phyloP scores from a whole-genome alignment of 1,140 invertebrate genomes.

The Cyphomyrmex costatus region DNA sequence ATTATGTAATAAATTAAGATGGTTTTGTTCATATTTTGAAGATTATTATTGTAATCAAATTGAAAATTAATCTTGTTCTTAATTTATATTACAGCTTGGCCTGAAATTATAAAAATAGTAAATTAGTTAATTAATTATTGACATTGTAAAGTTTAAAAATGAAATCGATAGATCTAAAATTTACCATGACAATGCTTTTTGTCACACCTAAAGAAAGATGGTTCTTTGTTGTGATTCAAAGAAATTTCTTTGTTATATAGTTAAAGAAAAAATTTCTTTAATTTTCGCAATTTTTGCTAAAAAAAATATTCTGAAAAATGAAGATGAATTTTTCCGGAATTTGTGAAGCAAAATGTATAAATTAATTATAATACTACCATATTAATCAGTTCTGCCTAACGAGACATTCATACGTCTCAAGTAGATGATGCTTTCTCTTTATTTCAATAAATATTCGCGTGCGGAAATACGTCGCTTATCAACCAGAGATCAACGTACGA shows the following conservation, averaged over 20 bases:
- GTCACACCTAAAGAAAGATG: no score
- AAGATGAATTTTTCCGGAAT: neutral
- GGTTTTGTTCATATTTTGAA: neutral
- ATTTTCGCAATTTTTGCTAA: neutral
- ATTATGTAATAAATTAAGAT: neutral
- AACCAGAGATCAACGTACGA: neutral
- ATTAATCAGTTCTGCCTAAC: neutral
- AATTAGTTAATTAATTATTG: neutral
- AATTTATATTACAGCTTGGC: neutral
- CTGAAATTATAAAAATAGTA: neutral
- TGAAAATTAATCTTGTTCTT: neutral
- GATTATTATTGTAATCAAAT: neutral
- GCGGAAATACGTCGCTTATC: neutral
- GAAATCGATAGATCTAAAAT: constrained; percentile 15
- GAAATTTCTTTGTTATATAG: no score
- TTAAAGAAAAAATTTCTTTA: no score
- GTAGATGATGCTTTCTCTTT: neutral
- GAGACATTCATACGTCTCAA: neutral
- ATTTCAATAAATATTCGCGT: neutral
- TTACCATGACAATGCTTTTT: no score
- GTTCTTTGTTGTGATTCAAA: no score
- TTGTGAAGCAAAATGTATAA: neutral
- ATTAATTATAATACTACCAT: constrained; percentile 16
- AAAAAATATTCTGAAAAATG: neutral
- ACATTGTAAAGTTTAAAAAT: neutral